Evolutionary conservation across 2,797 vertebrate genomes (phyloP).

Genomic region (Poeciliopsis presidionis): DNA sequence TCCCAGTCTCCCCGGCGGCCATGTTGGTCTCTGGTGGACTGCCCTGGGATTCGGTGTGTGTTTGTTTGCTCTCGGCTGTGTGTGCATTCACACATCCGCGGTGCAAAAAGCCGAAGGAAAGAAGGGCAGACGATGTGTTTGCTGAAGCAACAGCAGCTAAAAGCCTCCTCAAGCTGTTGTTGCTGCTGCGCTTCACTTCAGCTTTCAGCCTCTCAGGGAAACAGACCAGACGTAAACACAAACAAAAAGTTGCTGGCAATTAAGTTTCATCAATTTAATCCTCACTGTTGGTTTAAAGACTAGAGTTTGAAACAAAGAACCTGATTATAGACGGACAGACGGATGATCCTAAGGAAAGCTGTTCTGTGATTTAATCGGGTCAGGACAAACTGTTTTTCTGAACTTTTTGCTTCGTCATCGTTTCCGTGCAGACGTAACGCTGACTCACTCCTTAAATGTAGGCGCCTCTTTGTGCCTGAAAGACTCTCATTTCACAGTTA

Average conservation of each 20-base stretch:
- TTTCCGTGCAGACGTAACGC: background rate
- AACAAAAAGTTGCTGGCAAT: background rate
- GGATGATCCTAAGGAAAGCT: background rate
- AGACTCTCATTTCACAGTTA: background rate
- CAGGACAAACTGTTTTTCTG: background rate
- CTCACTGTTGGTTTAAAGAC: background rate
- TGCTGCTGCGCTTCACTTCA: conserved; percentile 51
- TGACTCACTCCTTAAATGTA: background rate
- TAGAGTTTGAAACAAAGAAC: background rate
- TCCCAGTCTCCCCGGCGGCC: background rate
- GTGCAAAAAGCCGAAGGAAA: conserved; percentile 64
- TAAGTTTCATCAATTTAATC: background rate
- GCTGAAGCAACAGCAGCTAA: conserved; percentile 50
- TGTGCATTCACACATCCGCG: conserved; percentile 56
- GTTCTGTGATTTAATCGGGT: background rate
- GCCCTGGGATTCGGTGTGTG: conserved; percentile 48
- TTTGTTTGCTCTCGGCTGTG: conserved; percentile 61
- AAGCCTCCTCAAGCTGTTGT: conserved; percentile 45
- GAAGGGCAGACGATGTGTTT: conserved; percentile 9
- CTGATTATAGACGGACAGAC: background rate
- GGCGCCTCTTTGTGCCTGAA: background rate
- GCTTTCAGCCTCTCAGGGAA: conserved; percentile 21
- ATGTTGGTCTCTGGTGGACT: conserved; percentile 3
- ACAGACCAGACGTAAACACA: background rate
- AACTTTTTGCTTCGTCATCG: background rate